Conservation (phyloP, 37 sponge, comb jelly and placozoan species). For the Hexactinellida sp. region DNA sequence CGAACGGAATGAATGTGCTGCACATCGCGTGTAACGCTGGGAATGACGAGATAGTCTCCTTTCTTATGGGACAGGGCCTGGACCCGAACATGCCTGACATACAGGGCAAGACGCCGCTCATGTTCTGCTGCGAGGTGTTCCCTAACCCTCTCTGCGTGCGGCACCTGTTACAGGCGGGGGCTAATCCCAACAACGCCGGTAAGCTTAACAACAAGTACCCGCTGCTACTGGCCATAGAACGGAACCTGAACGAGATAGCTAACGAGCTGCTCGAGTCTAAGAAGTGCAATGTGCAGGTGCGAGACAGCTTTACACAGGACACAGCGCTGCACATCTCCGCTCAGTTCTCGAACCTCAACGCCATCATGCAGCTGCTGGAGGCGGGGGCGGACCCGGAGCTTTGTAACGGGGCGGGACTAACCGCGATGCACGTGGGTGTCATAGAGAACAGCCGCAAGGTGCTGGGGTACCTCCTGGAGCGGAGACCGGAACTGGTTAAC, state of each 20-base stretch:
- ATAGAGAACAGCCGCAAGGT: background rate
- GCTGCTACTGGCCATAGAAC: background rate
- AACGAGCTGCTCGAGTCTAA: background rate
- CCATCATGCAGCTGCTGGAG: background rate
- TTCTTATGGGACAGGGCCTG: background rate
- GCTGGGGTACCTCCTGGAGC: background rate
- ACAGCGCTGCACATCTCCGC: background rate
- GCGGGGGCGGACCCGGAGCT: background rate
- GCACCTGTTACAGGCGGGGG: background rate
- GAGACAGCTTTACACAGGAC: background rate
- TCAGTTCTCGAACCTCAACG: background rate
- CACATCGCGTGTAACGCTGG: slow-evolving; percentile 3
- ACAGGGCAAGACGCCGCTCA: slow-evolving; percentile 12
- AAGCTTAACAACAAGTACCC: slow-evolving; percentile 8
- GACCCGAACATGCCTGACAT: background rate
- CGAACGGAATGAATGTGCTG: background rate
- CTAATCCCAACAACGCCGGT: background rate
- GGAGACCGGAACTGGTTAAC: background rate
- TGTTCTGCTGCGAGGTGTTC: background rate
- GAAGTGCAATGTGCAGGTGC: background rate
- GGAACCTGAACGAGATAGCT: background rate
- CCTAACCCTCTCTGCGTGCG: background rate
- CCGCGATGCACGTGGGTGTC: background rate
- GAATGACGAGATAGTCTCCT: background rate
- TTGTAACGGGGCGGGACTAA: background rate